Evolutionary conservation across 2,797 vertebrate genomes (phyloP), one percentile per base, ranked within the genome.

Genomic region (Micropoecilia bifurca): DNA sequence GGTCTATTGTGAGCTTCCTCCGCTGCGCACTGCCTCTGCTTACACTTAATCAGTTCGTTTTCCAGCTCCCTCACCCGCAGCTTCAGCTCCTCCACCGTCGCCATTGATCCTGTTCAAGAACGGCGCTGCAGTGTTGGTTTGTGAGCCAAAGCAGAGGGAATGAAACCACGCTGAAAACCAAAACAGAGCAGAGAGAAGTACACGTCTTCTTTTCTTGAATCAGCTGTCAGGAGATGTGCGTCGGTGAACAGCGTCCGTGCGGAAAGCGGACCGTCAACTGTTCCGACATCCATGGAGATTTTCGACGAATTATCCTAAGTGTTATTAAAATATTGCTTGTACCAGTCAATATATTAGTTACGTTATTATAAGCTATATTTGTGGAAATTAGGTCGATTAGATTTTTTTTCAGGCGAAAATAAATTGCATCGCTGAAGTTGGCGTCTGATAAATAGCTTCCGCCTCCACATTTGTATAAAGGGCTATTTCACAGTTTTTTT

Each of bases 61-160:
- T 99, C 98, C 90, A 99, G 85, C 89, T 98, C 97, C 76, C 93
- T 91, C 36, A 99, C 94, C 0, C 97, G 94, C 87, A 92, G 93
- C 95, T 95, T 97, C 88, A 99, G 94, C 84, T 90, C 95, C 91
- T 97, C 96, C 20, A 97, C 87, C 0, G 96, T 95, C 33, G 96
- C 77, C 96, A 97, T 97, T 1, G 16, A 13, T 61, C 2, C 16
- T 28, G 4, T 3, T 18, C 1, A 12, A 7, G 69, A 7, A 33
- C 0, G 22, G 1, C 0, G 61, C 6, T 0, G 0, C 59, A 48
- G 72, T 25, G 5, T 4, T 12, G 14, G 1, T 2, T 22, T 14
- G 3, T 1, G 9, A n/a, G 39, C 1, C 1, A 47, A 1, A 59
- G 8, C 0, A 2, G 12, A 12, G 20, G 13, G 33, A 63, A 73